Evolutionary conservation across 2,888 invertebrate species (phyloP).

Genomic region (Limnephilus lunatus): DNA sequence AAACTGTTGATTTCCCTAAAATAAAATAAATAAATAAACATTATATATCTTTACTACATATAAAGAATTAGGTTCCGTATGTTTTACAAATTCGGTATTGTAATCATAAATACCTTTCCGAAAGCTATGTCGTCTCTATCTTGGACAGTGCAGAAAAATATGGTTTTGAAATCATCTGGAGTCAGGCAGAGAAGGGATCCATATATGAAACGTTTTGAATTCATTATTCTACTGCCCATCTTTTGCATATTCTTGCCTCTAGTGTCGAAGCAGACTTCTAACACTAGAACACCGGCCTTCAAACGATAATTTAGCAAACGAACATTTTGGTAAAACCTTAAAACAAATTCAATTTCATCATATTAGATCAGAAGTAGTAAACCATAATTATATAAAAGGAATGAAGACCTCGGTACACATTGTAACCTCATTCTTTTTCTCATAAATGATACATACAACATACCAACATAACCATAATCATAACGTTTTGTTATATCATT

Average conservation of each 20-base stretch:
- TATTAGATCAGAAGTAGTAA: neutral
- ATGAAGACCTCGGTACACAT: too few relatives aligned
- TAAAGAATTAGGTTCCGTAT: too few relatives aligned
- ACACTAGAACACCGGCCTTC: constrained; percentile 72
- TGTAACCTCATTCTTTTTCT: too few relatives aligned
- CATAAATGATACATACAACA: too few relatives aligned
- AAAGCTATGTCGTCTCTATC: constrained; percentile 74
- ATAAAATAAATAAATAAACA: too few relatives aligned
- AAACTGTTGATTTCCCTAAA: too few relatives aligned
- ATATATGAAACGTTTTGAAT: constrained; percentile 79
- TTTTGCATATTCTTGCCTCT: constrained; percentile 65
- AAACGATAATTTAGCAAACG: constrained; percentile 39
- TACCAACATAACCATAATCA: too few relatives aligned
- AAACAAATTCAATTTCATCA: neutral
- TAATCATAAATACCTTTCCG: constrained; percentile 70
- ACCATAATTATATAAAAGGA: neutral
- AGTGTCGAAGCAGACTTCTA: constrained; percentile 72
- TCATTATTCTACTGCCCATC: constrained; percentile 66
- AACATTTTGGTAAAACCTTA: constrained; percentile 48
- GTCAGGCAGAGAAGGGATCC: constrained; percentile 87
- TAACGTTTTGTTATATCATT: too few relatives aligned
- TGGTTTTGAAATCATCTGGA: constrained; percentile 81
- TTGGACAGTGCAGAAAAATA: constrained; percentile 83
- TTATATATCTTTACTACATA: too few relatives aligned
- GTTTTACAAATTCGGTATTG: too few relatives aligned